A percentile compares a stretch with the other conserved stretches of the same genome.
These are phyloP conservation scores for Platycercus adscitus DNA, from an alignment of 2,113 vertebrate genomes.

Conservation along the genomic window DNA sequence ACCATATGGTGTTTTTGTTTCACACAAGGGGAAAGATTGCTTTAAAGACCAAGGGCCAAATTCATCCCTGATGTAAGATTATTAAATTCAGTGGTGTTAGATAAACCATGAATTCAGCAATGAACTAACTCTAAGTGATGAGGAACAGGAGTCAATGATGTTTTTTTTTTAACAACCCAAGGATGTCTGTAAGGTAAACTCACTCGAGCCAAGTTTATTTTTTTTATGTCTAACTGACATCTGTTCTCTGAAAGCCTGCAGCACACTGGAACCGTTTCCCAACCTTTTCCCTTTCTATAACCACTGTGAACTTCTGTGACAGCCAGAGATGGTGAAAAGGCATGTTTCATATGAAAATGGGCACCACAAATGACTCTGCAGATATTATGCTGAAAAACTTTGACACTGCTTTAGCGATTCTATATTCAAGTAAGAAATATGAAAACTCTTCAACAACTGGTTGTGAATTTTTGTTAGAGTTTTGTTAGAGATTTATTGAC, in stretches of 20 bases:
- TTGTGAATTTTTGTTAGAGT: background rate
- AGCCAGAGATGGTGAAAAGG: background rate
- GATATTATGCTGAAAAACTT: background rate
- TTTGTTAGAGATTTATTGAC: background rate
- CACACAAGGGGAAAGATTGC: constrained; percentile 30
- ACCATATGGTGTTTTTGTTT: constrained; percentile 65
- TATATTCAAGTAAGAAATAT: background rate
- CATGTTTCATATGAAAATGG: background rate
- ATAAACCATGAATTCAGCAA: constrained; percentile 45
- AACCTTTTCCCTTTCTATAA: background rate
- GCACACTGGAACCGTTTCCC: background rate
- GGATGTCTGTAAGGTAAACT: constrained; percentile 50
- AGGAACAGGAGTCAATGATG: background rate
- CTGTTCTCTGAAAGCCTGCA: constrained; percentile 52
- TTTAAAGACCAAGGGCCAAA: constrained; percentile 29
- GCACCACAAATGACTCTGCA: background rate
- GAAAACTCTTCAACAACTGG: background rate
- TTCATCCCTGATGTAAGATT: background rate
- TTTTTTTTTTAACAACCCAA: constrained; percentile 7
- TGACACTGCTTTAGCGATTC: background rate
- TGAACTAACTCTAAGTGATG: constrained; percentile 25
- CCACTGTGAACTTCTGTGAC: background rate
- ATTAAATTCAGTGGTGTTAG: background rate
- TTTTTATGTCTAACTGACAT: constrained; percentile 52
- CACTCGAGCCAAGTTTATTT: constrained; percentile 23